These are phyloP conservation scores for Drosophila insularis DNA, from an alignment of 1,140 invertebrate genomes.

Conservation along the genomic window DNA sequence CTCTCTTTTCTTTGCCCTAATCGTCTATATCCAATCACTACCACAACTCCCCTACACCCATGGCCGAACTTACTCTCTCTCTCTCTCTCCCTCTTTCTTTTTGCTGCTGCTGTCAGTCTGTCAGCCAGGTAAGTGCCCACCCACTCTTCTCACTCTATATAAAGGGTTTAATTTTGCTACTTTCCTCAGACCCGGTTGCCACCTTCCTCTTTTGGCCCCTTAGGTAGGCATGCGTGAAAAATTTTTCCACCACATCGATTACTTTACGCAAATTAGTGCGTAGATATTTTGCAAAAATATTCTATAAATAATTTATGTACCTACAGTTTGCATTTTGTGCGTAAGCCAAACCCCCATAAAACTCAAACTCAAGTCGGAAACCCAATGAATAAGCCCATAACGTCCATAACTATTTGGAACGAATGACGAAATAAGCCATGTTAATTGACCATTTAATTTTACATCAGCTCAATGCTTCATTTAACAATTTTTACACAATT, in stretches of 20 bases:
- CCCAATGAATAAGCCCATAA: not conserved
- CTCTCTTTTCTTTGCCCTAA: not conserved
- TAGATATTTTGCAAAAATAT: conserved; percentile 81
- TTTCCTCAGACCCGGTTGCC: not conserved
- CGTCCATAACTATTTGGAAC: not conserved
- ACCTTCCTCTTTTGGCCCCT: conserved; percentile 23
- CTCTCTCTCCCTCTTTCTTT: no score
- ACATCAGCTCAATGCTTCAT: not conserved
- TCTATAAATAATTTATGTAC: conserved; percentile 78
- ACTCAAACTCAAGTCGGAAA: not conserved
- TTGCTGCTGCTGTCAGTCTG: conserved; percentile 23
- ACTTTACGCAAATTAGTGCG: conserved; percentile 81
- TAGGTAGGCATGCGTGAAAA: conserved; percentile 73
- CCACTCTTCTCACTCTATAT: not conserved
- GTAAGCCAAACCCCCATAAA: not conserved
- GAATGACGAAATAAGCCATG: not conserved
- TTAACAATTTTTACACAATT: not conserved
- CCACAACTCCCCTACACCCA: not conserved
- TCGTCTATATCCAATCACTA: not conserved
- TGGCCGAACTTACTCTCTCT: conserved; percentile 8
- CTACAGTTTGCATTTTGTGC: conserved; percentile 45
- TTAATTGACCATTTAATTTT: conserved; percentile 2
- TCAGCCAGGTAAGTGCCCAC: conserved; percentile 12
- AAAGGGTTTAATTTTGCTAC: conserved; percentile 21
- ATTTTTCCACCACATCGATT: conserved; percentile 79